A percentile compares a stretch with the other conserved stretches of the same genome.
Conservation (phyloP, 2,113 vertebrate genomes). For the Theristicus caerulescens region DNA sequence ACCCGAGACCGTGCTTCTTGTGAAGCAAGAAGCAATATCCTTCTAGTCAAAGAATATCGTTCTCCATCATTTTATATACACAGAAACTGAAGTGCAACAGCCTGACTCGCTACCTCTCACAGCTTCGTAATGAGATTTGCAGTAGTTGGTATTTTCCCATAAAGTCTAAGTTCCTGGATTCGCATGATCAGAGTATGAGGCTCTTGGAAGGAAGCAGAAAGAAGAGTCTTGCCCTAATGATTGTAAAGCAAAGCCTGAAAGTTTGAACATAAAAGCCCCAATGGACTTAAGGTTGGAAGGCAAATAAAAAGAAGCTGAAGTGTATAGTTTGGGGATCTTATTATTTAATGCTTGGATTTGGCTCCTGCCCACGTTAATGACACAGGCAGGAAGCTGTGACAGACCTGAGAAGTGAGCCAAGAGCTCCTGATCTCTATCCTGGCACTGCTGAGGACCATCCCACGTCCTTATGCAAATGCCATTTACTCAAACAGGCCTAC, state of each 20-base stretch:
- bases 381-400: background rate
- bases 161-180: background rate
- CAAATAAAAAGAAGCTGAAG: background rate
- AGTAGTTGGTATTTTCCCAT: background rate
- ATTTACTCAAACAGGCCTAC: background rate
- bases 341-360: background rate
- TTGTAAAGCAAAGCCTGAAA: background rate
- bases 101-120: background rate
- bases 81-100: background rate
- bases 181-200: background rate
- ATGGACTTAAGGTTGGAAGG: background rate
- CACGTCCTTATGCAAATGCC: slow-evolving; percentile 3
- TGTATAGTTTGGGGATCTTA: background rate
- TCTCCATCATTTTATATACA: background rate
- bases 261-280: background rate
- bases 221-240: background rate
- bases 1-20: fast-evolving
- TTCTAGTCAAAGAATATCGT: background rate
- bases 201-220: background rate
- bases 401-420: background rate
- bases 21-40: background rate
- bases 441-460: background rate
- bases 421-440: slow-evolving; percentile 13
- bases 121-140: background rate
- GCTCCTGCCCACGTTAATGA: background rate